Conservation (phyloP, 2,113 vertebrate species). For the Gila orcuttii region DNA sequence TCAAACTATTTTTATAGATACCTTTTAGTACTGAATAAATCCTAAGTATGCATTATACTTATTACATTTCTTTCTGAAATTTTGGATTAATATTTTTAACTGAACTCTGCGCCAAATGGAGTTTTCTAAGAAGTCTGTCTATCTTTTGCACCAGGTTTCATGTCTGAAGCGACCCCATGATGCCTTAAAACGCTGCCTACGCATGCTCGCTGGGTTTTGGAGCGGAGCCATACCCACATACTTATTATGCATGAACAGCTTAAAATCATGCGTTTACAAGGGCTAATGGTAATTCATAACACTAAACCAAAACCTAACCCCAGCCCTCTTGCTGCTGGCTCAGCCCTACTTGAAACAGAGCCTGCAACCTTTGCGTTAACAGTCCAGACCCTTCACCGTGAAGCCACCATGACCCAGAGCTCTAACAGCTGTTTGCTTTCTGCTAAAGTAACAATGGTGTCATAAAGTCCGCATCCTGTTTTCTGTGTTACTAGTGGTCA, state of each 20-base stretch:
- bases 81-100: not conserved
- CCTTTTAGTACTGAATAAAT: not conserved
- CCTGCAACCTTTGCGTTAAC: slow-evolving; percentile 24
- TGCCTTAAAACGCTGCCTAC: not conserved
- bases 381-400: slow-evolving; percentile 7
- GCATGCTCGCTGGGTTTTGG: not conserved
- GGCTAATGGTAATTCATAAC: slow-evolving; percentile 36
- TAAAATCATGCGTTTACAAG: slow-evolving; percentile 23
- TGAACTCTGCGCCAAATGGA: not conserved
- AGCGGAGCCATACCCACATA: slow-evolving; percentile 19
- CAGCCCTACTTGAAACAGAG: slow-evolving; percentile 14
- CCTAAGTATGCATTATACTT: not conserved
- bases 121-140: not conserved
- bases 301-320: slow-evolving; percentile 13
- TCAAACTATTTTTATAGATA: not conserved
- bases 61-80: not conserved
- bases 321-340: slow-evolving; percentile 22
- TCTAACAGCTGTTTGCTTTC: slow-evolving; percentile 41
- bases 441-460: slow-evolving; percentile 32
- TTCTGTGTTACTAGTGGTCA: slow-evolving; percentile 32
- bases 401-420: slow-evolving; percentile 3
- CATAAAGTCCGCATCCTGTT: slow-evolving; percentile 27
- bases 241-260: slow-evolving; percentile 25
- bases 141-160: not conserved
- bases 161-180: not conserved